A percentile compares a stretch with the other conserved stretches of the same genome.
These are phyloP conservation scores for Brenthis ino DNA, from an alignment of 2,888 invertebrate genomes.

Conservation along the genomic window DNA sequence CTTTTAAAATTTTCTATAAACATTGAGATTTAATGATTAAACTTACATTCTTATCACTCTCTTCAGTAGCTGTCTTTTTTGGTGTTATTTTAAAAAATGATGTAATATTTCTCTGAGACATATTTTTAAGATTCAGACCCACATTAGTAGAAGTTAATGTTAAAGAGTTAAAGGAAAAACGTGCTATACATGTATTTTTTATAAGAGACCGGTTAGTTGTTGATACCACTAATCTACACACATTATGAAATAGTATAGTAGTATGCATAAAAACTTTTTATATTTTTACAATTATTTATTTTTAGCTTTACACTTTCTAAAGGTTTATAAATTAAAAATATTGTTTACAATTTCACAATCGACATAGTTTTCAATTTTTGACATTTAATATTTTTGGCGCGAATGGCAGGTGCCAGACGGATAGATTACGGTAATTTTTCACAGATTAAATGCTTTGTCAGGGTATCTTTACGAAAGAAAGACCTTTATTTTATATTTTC, in stretches of 20 bases:
- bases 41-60: slow-evolving; percentile 34
- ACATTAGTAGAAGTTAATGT: slow-evolving; percentile 26
- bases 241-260: slow-evolving; percentile 10
- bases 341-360: not conserved
- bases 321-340: too few species aligned
- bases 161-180: not conserved
- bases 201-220: not conserved
- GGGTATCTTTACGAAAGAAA: too few species aligned
- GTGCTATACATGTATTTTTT: not conserved
- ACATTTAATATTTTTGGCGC: not conserved
- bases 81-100: slow-evolving; percentile 72
- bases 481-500: too few species aligned
- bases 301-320: not conserved
- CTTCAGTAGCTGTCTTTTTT: slow-evolving; percentile 48
- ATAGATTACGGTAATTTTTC: too few species aligned
- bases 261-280: slow-evolving; percentile 21
- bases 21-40: not conserved
- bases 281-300: not conserved
- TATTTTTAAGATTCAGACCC: slow-evolving; percentile 45
- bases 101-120: slow-evolving; percentile 75
- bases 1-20: not conserved
- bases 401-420: not conserved
- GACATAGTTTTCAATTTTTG: slow-evolving; percentile 9
- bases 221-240: slow-evolving; percentile 23
- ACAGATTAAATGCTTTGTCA: too few species aligned